Conservation (phyloP, 2,113 vertebrate genomes). For the Odocoileus virginianus region DNA sequence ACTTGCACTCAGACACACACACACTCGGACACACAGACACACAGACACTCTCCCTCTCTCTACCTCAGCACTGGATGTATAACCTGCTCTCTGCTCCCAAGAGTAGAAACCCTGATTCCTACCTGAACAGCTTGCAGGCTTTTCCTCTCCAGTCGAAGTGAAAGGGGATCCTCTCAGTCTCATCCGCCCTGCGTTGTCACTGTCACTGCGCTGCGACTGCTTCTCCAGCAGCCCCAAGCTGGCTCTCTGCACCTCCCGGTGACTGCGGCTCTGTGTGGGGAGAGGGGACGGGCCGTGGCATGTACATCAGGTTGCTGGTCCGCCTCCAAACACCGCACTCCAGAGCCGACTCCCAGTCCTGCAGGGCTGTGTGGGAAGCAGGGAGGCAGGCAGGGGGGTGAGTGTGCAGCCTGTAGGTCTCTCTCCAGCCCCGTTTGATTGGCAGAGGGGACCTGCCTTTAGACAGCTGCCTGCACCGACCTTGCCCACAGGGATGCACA, state of each 20-base stretch:
- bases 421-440: conserved; percentile 1
- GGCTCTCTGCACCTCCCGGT: conserved; percentile 40
- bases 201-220: background rate
- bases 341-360: conserved; percentile 37
- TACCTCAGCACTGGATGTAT: background rate
- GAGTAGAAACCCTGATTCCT: conserved; percentile 14
- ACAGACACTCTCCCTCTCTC: background rate
- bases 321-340: conserved; percentile 56
- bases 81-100: background rate
- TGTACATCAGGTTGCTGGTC: conserved; percentile 67
- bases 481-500: background rate
- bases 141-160: background rate
- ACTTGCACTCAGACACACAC: background rate
- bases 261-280: conserved; percentile 57
- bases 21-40: background rate
- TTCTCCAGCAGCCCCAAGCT: background rate
- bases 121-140: conserved; percentile 24
- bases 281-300: conserved; percentile 63
- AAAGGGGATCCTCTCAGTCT: background rate
- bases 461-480: background rate
- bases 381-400: background rate
- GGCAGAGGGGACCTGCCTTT: conserved; percentile 23
- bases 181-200: background rate
- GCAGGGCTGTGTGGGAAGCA: conserved; percentile 31
- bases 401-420: background rate